A percentile compares a stretch with the other conserved stretches of the same genome.
These are phyloP conservation scores for Chelidonichthys spinosus DNA, from an alignment of 2,797 vertebrate species.

Conservation along the genomic window DNA sequence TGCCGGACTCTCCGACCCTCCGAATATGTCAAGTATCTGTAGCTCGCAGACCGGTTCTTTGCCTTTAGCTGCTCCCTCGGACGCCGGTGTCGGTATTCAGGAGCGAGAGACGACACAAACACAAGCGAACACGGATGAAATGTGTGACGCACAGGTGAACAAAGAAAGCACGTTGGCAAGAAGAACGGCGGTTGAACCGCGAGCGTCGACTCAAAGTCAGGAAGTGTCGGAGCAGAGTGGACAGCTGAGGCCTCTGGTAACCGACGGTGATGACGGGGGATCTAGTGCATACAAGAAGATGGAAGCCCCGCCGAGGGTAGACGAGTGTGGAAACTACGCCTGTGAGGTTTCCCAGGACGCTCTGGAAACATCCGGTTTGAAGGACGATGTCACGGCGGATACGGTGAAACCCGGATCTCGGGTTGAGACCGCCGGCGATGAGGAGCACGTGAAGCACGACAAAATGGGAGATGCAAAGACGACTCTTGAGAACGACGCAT, in stretches of 20 bases:
- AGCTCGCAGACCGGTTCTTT: constrained; percentile 6
- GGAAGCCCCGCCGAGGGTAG: constrained; percentile 4
- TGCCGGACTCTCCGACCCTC: neutral
- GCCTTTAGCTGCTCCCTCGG: neutral
- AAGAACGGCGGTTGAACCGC: neutral
- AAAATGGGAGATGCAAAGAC: constrained; percentile 5
- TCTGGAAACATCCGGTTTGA: neutral
- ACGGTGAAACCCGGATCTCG: neutral
- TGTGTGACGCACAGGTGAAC: neutral
- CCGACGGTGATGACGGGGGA: neutral
- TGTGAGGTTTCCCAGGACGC: neutral
- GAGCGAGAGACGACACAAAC: constrained; percentile 22
- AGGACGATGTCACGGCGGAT: neutral
- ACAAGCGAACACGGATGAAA: constrained; percentile 9
- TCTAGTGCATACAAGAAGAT: neutral
- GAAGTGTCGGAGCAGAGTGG: constrained; percentile 14
- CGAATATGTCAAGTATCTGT: constrained; percentile 1
- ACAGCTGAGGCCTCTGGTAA: neutral
- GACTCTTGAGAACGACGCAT: neutral
- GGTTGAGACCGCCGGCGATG: constrained; percentile 7
- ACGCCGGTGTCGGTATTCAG: neutral
- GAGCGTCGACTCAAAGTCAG: constrained; percentile 1
- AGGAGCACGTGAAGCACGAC: neutral
- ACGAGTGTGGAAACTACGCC: constrained; percentile 4
- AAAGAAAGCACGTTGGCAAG: constrained; percentile 12